These are phyloP conservation scores for Tenthredo scrophulariae DNA, from an alignment of 2,888 invertebrate genomes.

Conservation along the genomic window DNA sequence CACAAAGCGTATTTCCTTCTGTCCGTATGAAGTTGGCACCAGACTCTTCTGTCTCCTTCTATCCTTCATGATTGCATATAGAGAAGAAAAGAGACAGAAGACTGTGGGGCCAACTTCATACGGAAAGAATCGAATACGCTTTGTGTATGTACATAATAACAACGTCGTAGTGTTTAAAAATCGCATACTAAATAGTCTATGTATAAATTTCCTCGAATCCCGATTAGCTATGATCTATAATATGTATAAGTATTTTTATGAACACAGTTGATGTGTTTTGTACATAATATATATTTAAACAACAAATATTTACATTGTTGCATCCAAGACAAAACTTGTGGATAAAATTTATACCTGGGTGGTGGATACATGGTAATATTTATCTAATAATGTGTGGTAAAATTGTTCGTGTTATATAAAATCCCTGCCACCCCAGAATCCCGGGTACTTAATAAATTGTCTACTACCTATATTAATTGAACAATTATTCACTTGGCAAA, in stretches of 20 bases:
- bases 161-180: neutral
- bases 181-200: neutral
- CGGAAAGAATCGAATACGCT: too few relatives aligned
- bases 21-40: too few relatives aligned
- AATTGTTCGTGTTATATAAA: conserved; percentile 51
- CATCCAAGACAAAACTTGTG: neutral
- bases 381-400: conserved; percentile 19
- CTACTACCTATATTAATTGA: conserved; percentile 36
- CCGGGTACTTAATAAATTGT: conserved; percentile 39
- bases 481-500: conserved; percentile 39
- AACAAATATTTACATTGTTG: conserved; percentile 25
- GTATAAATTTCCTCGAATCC: neutral
- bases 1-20: too few relatives aligned
- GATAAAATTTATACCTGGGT: neutral
- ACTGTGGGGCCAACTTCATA: too few relatives aligned
- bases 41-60: too few relatives aligned
- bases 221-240: neutral
- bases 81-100: too few relatives aligned
- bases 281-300: conserved; percentile 9
- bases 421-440: conserved; percentile 20
- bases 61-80: too few relatives aligned
- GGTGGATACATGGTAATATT: neutral
- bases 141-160: neutral
- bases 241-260: conserved; percentile 12
- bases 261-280: conserved; percentile 6